Conservation (phyloP, 2,797 vertebrate genomes). For the Ctenochaetus hawaiiensis region DNA sequence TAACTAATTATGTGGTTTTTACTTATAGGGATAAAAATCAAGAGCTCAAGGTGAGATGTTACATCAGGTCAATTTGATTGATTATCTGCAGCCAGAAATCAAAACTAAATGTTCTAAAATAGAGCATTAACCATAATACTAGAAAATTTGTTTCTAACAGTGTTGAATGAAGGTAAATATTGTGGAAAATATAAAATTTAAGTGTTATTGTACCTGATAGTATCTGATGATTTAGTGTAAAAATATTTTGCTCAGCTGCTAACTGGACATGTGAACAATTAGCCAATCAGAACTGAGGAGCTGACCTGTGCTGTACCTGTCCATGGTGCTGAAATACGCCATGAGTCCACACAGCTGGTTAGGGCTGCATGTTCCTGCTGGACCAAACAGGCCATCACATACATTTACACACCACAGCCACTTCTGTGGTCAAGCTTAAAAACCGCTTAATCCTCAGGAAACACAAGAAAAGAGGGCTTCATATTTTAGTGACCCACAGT, state of each 20-base stretch:
- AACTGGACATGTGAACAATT: background rate
- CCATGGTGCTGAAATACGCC: slow-evolving; percentile 20
- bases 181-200: background rate
- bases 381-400: background rate
- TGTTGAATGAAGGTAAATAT: background rate
- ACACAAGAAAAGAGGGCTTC: background rate
- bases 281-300: background rate
- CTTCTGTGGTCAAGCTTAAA: background rate
- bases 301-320: background rate
- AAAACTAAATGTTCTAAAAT: background rate
- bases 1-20: background rate
- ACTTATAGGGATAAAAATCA: background rate
- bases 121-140: background rate
- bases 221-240: background rate
- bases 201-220: background rate
- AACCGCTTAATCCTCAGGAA: background rate
- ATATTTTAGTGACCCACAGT: background rate
- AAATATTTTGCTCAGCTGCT: background rate
- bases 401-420: background rate
- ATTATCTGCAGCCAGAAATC: background rate
- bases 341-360: background rate
- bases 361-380: background rate
- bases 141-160: no score
- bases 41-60: background rate
- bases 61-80: background rate